Percentiles rank a stretch among this genome's conserved stretches.
These are phyloP conservation scores for Myxocyprinus asiaticus DNA, from an alignment of 2,113 vertebrate genomes.

Conservation along the genomic window DNA sequence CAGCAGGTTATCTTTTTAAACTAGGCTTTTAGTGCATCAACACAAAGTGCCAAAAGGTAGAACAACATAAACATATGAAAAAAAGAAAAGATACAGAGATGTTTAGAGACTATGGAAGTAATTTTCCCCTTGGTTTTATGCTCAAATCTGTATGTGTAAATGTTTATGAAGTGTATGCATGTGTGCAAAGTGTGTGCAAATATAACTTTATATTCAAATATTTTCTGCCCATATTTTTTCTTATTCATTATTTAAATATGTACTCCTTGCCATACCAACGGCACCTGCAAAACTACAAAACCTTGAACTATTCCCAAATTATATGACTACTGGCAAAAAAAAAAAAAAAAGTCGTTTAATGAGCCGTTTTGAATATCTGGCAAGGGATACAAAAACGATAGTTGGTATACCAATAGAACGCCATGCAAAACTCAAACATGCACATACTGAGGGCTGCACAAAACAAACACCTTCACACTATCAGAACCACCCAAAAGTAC, in stretches of 20 bases:
- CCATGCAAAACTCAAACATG: conserved; percentile 69
- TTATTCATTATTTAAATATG: conserved; percentile 50
- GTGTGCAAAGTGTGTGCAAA: conserved; percentile 70
- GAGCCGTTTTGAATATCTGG: conserved; percentile 45
- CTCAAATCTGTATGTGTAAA: conserved; percentile 66
- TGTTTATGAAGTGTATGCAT: conserved; percentile 66
- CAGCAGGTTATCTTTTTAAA: background rate
- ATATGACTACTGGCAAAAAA: background rate
- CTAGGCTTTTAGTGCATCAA: conserved; percentile 33
- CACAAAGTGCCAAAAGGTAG: conserved; percentile 16
- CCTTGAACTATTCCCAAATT: background rate
- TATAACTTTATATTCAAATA: conserved; percentile 54
- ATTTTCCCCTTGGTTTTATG: conserved; percentile 58
- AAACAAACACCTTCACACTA: conserved; percentile 5
- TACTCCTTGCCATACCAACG: conserved; percentile 66
- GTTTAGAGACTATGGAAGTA: conserved; percentile 59
- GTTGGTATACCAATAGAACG: conserved; percentile 65
- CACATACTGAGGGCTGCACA: conserved; percentile 46
- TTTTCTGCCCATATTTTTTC: conserved; percentile 51
- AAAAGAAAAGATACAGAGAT: background rate
- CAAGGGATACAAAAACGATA: conserved; percentile 65
- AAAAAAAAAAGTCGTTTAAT: background rate
- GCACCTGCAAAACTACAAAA: conserved; percentile 4
- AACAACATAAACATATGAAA: background rate
- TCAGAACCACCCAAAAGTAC: conserved; percentile 43